Evolutionary conservation across 2,113 vertebrate genomes (phyloP).

Genomic region (Australoheros scitulus): DNA sequence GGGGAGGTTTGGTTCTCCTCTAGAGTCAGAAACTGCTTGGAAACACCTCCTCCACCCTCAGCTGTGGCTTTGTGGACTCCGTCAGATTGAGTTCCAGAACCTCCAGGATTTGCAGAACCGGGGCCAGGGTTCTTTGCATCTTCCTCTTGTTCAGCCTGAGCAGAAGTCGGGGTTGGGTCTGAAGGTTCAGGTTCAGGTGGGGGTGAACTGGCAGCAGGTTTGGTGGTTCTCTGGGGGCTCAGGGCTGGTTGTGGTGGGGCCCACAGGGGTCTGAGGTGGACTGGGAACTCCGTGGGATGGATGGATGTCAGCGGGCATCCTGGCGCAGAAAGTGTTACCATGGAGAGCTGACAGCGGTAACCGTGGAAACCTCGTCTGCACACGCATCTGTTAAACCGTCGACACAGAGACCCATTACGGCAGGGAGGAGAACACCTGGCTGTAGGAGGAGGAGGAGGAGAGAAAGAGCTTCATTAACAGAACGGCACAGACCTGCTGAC

Average conservation of each 20-base stretch:
- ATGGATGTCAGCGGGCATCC: not conserved
- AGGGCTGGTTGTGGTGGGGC: not conserved
- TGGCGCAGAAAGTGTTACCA: not conserved
- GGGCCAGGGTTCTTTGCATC: not conserved
- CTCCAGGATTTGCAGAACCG: not conserved
- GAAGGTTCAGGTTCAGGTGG: not conserved
- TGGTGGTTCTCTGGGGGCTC: not conserved
- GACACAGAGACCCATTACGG: conserved; percentile 43
- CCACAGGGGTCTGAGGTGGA: not conserved
- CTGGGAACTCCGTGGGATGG: not conserved
- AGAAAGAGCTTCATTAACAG: not conserved
- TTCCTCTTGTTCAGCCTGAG: not conserved
- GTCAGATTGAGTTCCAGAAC: not conserved
- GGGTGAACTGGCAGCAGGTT: not conserved
- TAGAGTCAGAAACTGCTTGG: not conserved
- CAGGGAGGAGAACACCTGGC: conserved; percentile 67
- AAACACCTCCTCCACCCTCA: not conserved
- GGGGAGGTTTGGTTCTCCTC: not conserved
- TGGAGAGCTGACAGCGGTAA: conserved; percentile 52
- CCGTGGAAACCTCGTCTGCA: conserved; percentile 59
- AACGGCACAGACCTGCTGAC: not conserved
- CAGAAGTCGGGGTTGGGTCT: not conserved
- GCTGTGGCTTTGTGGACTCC: not conserved
- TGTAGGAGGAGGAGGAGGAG: conserved; percentile 25
- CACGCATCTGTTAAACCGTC: conserved; percentile 41